These are phyloP conservation scores for Crossaster papposus DNA, from an alignment of 53 echinoderm and acorn worm genomes.

Conservation along the genomic window DNA sequence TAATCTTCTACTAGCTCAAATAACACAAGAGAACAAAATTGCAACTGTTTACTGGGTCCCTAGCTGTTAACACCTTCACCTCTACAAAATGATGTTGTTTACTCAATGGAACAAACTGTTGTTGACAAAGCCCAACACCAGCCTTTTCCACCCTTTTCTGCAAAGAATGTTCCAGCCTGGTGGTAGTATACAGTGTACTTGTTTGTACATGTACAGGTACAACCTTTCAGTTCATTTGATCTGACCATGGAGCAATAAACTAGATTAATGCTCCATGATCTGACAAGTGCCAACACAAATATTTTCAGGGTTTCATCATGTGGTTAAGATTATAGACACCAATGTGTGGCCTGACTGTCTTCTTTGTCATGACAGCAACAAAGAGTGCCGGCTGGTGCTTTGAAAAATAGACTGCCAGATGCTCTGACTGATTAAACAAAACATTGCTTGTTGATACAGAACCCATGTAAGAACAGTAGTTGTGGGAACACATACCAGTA, in stretches of 20 bases:
- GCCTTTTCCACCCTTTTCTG: neutral
- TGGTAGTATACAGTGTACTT: too few relatives aligned
- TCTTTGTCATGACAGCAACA: slow-evolving; percentile 36
- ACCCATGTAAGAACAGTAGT: too few relatives aligned
- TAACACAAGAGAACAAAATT: slow-evolving; percentile 12
- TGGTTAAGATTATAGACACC: slow-evolving; percentile 48
- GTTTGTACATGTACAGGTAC: too few relatives aligned
- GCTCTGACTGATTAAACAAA: slow-evolving; percentile 4
- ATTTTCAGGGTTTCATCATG: slow-evolving; percentile 11
- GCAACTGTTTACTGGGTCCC: slow-evolving; percentile 28
- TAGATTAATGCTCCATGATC: too few relatives aligned
- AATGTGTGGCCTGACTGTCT: neutral
- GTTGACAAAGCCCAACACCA: slow-evolving; percentile 18
- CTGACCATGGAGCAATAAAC: too few relatives aligned
- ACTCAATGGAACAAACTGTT: slow-evolving; percentile 25
- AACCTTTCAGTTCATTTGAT: slow-evolving; percentile 18
- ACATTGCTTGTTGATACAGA: slow-evolving; percentile 16
- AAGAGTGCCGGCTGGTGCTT: slow-evolving; percentile 32
- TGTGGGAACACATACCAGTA: too few relatives aligned
- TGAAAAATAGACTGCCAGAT: slow-evolving; percentile 40
- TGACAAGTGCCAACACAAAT: neutral
- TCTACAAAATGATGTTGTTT: slow-evolving; percentile 44
- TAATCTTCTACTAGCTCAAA: too few relatives aligned
- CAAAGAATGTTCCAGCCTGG: neutral
- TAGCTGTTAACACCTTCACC: slow-evolving; percentile 39